Evolutionary conservation across 2,113 vertebrate species (phyloP), one percentile per base, ranked within the genome.

Genomic region (Pelusios castaneus): DNA sequence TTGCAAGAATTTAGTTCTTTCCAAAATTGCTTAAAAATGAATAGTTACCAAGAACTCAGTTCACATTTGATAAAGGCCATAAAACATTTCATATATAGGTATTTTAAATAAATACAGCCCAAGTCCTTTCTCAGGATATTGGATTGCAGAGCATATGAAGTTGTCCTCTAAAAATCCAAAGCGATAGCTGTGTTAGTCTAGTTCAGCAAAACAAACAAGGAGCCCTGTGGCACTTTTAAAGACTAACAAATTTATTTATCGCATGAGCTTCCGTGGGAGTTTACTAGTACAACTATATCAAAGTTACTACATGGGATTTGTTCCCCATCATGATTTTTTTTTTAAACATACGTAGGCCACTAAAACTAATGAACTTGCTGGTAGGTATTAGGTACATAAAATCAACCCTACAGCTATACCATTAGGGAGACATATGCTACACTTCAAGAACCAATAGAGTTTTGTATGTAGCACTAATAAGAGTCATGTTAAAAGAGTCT

Each of bases 371-470:
- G 49, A 25, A 67, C 2, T 14, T 1, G 0, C 5, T 1, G 0
- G 38, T 0, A 29, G 12, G 25, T 84, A 92, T 75, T 47, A n/a
- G 70, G 60, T 19, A 45, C 54, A 56, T 0, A 0, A 49, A 75
- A 24, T n/a, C 6, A 56, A 84, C 63, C 45, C 76, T 8, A 8
- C 0, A 78, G 63, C 0, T 2, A 25, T 54, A 11, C 3, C 3
- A 0, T 0, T 0, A 45, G 56, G 34, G 67, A 86, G 81, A 84
- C 2, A 5, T 0, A 4, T 0, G 1, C 0, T 58, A 11, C 11
- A 2, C 43, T 47, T 60, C 19, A 14, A 52, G 89, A 86, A 3
- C 29, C 88, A 67, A 51, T 2, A 22, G 0, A 0, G 1, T 10
- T 29, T 14, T n/a, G 56, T 24, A 63, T 19, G 25, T 0, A 1